Base-by-base conservation (phyloP, 2,113 vertebrate genomes). In the Clarias batrachus region DNA sequence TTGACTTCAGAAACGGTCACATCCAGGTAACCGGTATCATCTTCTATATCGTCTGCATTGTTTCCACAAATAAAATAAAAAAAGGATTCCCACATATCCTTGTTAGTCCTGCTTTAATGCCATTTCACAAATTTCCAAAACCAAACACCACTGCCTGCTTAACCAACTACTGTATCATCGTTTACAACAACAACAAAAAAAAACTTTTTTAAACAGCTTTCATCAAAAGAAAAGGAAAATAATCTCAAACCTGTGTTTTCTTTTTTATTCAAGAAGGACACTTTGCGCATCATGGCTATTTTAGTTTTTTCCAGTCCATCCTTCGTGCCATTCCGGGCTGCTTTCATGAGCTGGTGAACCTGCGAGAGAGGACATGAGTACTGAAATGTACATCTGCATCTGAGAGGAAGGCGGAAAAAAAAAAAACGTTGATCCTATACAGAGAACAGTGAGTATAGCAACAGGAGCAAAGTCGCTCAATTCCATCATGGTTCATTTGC, bases 321-420 rank as follows among this genome's bases (percentile, higher is more conserved):
- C 91, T 95, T 96, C 30, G 97, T 97, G 85, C 96, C 96, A 0
- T 95, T 96, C 88, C 94, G 94, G 83, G 97, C 96, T 0, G 96
- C 96, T 88, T 95, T 97, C 97, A 97, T 97, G 89, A 97, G 91
- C 91, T 97, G 96, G 0, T 96, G 96, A 93, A 97, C 95, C 97
- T 97, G 91, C 7, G 52, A 86, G 62, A 78, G 74, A 78, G 59
- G 25, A 71, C 57, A 52, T 30, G 71, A 84, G 77, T 70, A 63
- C 57, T 48, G 21, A 76, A 81, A 70, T 86, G 77, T 23, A 76
- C 70, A 83, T 83, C 80, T 54, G 79, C 57, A 80, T n/a, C 27
- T 78, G 59, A 59, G 56, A 76, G 78, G 33, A 82, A 23, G 41
- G 78, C 33, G 25, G 68, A 33, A 76, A 81, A 81, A 41, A 81